phyloP scores from a whole-genome alignment of 2,113 vertebrate genomes.

The Rattus rattus region DNA sequence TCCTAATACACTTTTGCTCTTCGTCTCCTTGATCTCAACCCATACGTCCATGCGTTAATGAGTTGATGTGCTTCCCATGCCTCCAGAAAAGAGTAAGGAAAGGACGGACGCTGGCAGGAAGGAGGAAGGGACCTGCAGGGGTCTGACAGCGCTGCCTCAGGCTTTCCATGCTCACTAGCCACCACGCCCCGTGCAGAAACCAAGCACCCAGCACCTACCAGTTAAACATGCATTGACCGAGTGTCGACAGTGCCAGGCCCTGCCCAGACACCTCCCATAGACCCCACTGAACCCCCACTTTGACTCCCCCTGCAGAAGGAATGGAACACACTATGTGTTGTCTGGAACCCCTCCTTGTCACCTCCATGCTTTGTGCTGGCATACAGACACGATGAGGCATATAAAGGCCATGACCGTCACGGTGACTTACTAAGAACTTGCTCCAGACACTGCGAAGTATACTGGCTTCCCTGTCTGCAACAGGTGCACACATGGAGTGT shows the following conservation, averaged over 20 bases:
- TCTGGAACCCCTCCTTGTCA: neutral
- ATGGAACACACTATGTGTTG: neutral
- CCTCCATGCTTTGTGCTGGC: neutral
- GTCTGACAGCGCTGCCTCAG: neutral
- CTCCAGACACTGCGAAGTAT: neutral
- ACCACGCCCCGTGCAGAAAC: neutral
- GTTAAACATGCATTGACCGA: neutral
- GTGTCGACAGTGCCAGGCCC: neutral
- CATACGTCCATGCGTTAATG: neutral
- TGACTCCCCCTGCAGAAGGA: neutral
- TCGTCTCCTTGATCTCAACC: neutral
- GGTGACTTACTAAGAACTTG: neutral
- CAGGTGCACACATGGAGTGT: neutral
- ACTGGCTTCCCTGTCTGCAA: neutral
- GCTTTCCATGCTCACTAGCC: neutral
- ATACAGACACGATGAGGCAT: neutral
- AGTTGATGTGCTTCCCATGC: neutral
- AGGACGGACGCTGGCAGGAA: neutral
- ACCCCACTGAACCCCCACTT: neutral
- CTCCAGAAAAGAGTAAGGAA: neutral
- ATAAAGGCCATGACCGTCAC: neutral
- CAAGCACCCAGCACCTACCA: neutral
- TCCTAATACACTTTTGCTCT: neutral
- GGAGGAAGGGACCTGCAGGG: neutral
- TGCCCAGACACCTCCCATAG: neutral